Evolutionary conservation across 2,113 vertebrate species (phyloP).

Genomic region (Zosterops borbonicus): DNA sequence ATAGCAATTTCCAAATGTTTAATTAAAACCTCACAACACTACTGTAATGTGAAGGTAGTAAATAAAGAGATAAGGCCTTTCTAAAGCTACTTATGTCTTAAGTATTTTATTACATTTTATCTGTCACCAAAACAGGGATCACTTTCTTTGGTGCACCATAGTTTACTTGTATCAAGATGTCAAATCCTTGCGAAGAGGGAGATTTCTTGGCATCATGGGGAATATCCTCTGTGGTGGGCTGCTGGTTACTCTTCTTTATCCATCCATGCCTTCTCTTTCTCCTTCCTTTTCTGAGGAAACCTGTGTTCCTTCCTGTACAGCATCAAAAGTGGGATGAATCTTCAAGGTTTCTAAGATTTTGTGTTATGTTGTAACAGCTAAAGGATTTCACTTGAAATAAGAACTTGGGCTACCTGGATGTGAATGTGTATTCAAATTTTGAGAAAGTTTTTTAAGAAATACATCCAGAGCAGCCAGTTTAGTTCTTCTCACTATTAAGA

Average conservation of each 20-base stretch:
- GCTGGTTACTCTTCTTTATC: background rate
- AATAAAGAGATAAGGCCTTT: constrained; percentile 17
- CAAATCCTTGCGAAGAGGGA: background rate
- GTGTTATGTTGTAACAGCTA: background rate
- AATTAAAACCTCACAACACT: constrained; percentile 16
- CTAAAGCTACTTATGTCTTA: background rate
- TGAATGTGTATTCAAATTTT: background rate
- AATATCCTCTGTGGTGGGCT: background rate
- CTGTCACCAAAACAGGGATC: background rate
- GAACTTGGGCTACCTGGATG: background rate
- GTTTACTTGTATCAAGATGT: background rate
- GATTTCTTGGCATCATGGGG: background rate
- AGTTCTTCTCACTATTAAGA: background rate
- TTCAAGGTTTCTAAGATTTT: background rate
- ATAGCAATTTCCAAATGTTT: constrained; percentile 32
- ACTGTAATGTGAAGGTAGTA: background rate
- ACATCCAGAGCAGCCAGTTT: background rate
- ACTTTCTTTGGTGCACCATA: background rate
- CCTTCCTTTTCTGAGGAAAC: background rate
- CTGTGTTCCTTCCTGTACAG: background rate
- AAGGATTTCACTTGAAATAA: background rate
- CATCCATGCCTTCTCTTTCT: background rate
- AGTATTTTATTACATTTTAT: background rate
- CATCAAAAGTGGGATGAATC: background rate
- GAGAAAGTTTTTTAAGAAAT: background rate